Base-by-base conservation (phyloP, 2,888 invertebrate species). In the Tetragnatha montana region DNA sequence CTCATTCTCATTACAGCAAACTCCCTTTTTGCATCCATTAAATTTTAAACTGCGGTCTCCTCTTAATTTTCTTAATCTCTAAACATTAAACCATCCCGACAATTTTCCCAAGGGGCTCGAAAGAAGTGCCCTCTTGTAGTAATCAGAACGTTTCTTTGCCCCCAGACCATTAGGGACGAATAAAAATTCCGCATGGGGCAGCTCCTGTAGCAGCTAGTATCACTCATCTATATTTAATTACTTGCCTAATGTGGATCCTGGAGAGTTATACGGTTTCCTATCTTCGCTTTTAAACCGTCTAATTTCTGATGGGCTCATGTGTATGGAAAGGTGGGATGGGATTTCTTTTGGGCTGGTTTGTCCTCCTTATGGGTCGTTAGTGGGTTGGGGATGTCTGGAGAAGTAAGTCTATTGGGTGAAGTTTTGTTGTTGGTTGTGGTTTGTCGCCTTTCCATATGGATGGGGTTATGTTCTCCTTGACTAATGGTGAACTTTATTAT, bases 171-270 rank as follows among this genome's bases (percentile, higher is more conserved):
- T 60, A 60, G 17, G 60, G 60, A 17, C 14, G 60, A 60, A 60
- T 12, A 60, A 60, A 60, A 60, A 60, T 60, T 60, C 60, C 60
- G 17, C 14, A 60, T 10, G 60, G 60, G 17, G 12, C 60, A 6
- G 12, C 14, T 60, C 17, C 60, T 60, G 60, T 60, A 60, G 60
- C 35, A 60, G 60, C 60, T 10, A 12, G 60, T 60, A 60, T 60
- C 60, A 60, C 60, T 60, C 60, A 60, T 60, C 60, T 60, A 60
- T 60, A 60, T 60, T 60, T 60, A 60, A 60, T 60, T 60, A 60
- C 60, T 60, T 10, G 17, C 60, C 17, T 60, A 60, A 60, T 60
- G 60, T 10, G 60, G 17, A 12, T 60, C 60, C 60, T 60, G 17
- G 17, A 17, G 60, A 10, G 14, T 60, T 12, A 60, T 1, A 35